Percentiles rank a stretch among this genome's conserved stretches.
These are phyloP conservation scores for Griposia aprilina DNA, from an alignment of 2,888 invertebrate genomes.

Conservation along the genomic window DNA sequence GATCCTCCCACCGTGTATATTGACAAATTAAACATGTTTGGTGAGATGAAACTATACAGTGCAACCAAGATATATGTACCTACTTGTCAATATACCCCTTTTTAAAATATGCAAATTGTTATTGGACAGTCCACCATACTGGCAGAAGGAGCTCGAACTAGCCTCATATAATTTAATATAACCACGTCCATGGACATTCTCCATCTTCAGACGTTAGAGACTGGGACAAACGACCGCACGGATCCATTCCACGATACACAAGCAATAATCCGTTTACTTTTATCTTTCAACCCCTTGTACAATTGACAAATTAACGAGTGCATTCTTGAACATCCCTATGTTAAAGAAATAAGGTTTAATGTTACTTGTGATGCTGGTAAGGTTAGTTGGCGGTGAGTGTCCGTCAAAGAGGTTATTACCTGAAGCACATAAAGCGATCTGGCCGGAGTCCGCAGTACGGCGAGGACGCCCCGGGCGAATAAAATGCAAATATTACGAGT, in stretches of 20 bases:
- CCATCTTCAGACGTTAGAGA: conserved; percentile 58
- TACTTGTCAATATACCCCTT: not conserved
- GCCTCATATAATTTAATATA: conserved; percentile 63
- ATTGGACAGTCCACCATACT: conserved; percentile 18
- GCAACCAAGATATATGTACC: not conserved
- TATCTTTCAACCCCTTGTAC: conserved; percentile 86
- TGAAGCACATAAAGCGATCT: conserved; percentile 86
- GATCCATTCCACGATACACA: conserved; percentile 83
- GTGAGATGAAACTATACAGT: not conserved
- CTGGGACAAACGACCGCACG: conserved; percentile 76
- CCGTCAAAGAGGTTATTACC: conserved; percentile 90
- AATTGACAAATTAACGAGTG: conserved; percentile 69
- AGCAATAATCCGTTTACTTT: conserved; percentile 90
- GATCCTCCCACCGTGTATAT: not conserved
- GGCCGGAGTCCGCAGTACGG: conserved; percentile 49
- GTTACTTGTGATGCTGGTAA: conserved; percentile 17
- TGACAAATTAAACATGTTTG: not conserved
- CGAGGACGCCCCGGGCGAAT: conserved; percentile 79
- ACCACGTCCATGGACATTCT: conserved; percentile 49
- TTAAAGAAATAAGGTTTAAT: conserved; percentile 59
- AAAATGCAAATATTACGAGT: conserved; percentile 89
- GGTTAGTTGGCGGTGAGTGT: conserved; percentile 71
- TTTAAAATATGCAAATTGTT: conserved; percentile 35
- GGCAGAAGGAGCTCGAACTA: conserved; percentile 24
- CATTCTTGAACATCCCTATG: conserved; percentile 56